Evolutionary conservation across 2,113 vertebrate species (phyloP), one percentile per base, ranked within the genome.

Genomic region (Phainopepla nitens): DNA sequence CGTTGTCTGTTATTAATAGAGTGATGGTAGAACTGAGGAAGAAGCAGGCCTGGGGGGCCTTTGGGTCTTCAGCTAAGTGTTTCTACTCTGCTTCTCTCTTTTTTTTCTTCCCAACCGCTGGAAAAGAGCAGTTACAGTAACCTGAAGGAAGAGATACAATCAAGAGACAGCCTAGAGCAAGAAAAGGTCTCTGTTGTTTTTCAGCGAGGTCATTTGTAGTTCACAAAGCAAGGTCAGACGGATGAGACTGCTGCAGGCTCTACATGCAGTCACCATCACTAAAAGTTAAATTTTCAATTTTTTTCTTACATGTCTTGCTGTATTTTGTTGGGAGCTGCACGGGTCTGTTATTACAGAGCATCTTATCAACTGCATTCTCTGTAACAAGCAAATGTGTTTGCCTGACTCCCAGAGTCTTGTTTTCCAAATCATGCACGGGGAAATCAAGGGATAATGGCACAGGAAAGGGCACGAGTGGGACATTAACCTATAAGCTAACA

Each of bases 61-160:
- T 93, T 92, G 96, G 96, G 96, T 97, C 95, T 97, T 96, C 92
- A 93, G 96, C 92, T 97, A 97, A 97, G 97, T 98, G 97, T 97
- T 97, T 97, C 94, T 92, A 94, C 73, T 89, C 90, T 76, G 73
- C 84, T 92, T 87, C 85, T 95, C 83, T 83, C 62, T n/a, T 82
- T 82, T 90, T 75, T 81, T 82, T 10, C 36, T 69, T 82, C 73
- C 75, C 88, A 95, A 78, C 93, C 97, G 91, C 92, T 97, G 81
- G 92, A 97, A 97, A 97, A 97, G 93, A 97, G 92, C 89, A 95
- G 92, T 97, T 97, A 95, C 89, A 95, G 95, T 93, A 98, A 96
- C 93, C 68, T 89, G 79, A 97, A 97, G 79, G 94, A 96, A 97
- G 87, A 95, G 62, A 97, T 93, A 94, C 96, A 97, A 92, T 96